Conservation (phyloP, 2,113 vertebrate species). For the Balaeniceps rex region DNA sequence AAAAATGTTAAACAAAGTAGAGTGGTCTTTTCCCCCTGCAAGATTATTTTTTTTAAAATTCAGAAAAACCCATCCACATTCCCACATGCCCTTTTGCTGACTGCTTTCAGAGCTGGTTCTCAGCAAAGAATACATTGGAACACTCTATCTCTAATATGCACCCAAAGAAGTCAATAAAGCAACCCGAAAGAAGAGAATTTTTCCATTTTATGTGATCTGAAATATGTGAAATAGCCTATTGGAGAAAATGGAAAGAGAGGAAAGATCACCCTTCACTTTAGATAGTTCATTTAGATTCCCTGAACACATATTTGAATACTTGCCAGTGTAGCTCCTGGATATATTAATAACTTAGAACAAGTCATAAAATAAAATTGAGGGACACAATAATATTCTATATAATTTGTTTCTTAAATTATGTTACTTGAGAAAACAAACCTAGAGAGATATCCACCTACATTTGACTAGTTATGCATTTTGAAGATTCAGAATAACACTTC, state of each 20-base stretch:
- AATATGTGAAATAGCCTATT: neutral
- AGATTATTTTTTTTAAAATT: neutral
- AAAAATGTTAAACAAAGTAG: neutral
- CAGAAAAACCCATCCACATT: neutral
- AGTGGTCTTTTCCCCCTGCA: neutral
- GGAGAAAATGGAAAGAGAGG: neutral
- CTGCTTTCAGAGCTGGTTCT: neutral
- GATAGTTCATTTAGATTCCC: neutral
- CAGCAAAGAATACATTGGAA: neutral
- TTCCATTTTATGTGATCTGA: neutral
- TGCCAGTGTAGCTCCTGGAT: neutral
- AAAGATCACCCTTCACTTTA: neutral
- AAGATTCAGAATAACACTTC: neutral
- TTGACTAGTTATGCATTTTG: neutral
- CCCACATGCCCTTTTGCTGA: neutral
- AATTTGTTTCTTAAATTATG: neutral
- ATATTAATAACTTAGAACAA: neutral
- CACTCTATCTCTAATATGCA: neutral
- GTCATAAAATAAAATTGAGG: neutral
- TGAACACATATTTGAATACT: conserved; percentile 3
- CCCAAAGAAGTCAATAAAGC: neutral
- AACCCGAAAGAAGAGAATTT: neutral
- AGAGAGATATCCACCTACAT: neutral
- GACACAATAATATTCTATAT: neutral
- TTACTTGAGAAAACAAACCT: neutral